Evolutionary conservation across 1,140 invertebrate genomes (phyloP), one percentile per base, ranked within the genome.

Genomic region (Lepidurus packardi): DNA sequence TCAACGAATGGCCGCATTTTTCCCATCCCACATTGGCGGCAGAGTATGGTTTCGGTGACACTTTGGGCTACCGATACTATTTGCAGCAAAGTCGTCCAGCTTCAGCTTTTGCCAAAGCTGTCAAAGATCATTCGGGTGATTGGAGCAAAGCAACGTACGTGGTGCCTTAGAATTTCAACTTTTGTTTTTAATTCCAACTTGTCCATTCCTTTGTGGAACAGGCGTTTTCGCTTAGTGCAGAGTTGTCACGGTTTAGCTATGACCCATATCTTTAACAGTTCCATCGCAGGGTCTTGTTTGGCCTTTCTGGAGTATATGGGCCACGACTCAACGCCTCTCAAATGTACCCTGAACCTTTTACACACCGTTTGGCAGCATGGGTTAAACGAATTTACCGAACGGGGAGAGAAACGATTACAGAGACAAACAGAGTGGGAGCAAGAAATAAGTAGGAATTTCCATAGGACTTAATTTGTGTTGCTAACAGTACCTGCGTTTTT

Each of bases 71-170:
- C 3, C 53, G 16, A 21, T 65, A 65, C 53, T 65, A 65, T 16
- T 65, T 65, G 21, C 53, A 65, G 53, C 53, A 65, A 65, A 65
- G 53, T 65, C 16, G 53, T n/a, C 53, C 53, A 13, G 53, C 53
- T 65, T 9, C 53, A 13, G 53, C 53, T 65, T 65, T 65, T 16
- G 53, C 53, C 53, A 9, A 21, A 65, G 53, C 53, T 13, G 16
- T 65, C 53, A 65, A 65, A 16, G 53, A 65, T 7, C 53, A 65
- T 65, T 65, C 53, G 6, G 21, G 53, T 21, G 53, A 65, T 65
- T 65, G 53, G 53, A 65, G 53, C 53, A 65, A 65, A 65, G 53
- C 53, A 1, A 65, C 53, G 53, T 65, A 65, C 16, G 53, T 65
- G 21, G 7, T n/a, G 8, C 21, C 21, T 65, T 1, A 65, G 6